Base-by-base conservation (phyloP, 35 echinoderm and acorn worm species). In the Diadema setosum region DNA sequence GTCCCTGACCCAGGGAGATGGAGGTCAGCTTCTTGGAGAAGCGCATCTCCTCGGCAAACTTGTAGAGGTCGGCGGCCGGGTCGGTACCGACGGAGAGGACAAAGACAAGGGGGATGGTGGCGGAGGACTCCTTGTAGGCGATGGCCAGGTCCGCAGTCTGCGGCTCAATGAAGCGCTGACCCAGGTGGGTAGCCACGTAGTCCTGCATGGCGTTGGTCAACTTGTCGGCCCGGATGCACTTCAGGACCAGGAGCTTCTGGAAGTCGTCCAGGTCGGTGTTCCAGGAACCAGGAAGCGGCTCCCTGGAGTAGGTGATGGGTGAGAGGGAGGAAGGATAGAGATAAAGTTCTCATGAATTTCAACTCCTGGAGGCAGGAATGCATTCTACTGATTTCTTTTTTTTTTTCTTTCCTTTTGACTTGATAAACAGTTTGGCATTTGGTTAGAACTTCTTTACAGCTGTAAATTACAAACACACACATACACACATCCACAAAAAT, bases 181-280 rank as follows among this genome's bases (percentile, higher is more conserved):
- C 95, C 11, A 97, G 90, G 67, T 97, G 27, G 63, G 30, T 87
- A 24, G 95, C 69, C 7, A 97, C 95, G 86, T 90, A 97, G 81
- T 97, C 95, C 95, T 98, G 96, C 96, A 98, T 98, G 29, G 96
- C 96, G 65, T 98, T 98, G 24, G 96, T 98, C 37, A 98, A 91
- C 85, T 94, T 94, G 55, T 98, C 96, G 23, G 96, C 96, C 36
- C 96, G 64, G 39, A 98, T 98, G 45, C 96, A 98, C 70, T 94
- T 94, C 2, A 98, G 86, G 65, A 94, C 96, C 29, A 97, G 73
- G 39, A 98, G 25, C 86, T 94, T 98, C 89, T 98, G 96, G 81
- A 98, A 98, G 88, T 75, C 81, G 65, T 98, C 96, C 20, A 98
- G 58, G 39, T 87, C 86, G 3, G 92, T 91, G 81, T 98, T 94